A percentile compares a stretch with the other conserved stretches of the same genome.
phyloP scores from a whole-genome alignment of 2,888 invertebrate genomes.

The Parnassius orleans region DNA sequence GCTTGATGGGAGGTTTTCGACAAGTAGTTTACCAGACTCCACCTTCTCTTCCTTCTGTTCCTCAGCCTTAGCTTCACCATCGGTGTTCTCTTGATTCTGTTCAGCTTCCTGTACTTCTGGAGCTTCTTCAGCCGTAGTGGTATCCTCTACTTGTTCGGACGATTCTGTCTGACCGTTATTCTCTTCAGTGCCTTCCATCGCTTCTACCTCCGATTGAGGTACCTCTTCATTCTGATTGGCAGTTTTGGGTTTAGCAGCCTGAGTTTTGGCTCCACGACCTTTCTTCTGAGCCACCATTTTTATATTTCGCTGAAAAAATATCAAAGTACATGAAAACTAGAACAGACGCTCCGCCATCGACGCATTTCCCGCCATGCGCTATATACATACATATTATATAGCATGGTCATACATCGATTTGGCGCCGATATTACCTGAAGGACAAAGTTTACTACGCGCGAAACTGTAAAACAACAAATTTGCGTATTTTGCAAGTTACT shows the following conservation, averaged over 20 bases:
- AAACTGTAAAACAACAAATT: conserved; percentile 3
- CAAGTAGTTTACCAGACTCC: conserved; percentile 74
- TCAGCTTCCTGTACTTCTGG: conserved; percentile 37
- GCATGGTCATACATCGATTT: conserved; percentile 40
- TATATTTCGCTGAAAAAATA: conserved; percentile 42
- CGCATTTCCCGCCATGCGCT: conserved; percentile 58
- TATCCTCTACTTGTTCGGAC: conserved; percentile 47
- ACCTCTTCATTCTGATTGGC: conserved; percentile 48
- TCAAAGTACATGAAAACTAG: conserved; percentile 13
- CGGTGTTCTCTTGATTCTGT: conserved; percentile 47
- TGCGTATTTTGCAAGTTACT: background rate
- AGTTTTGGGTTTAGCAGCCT: conserved; percentile 62
- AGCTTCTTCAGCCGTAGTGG: conserved; percentile 36
- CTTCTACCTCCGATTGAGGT: conserved; percentile 46
- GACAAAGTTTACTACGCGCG: conserved; percentile 39
- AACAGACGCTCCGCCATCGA: conserved; percentile 37
- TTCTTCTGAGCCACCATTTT: conserved; percentile 73
- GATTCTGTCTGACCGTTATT: conserved; percentile 60
- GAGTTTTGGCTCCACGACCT: conserved; percentile 71
- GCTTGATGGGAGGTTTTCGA: conserved; percentile 72
- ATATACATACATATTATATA: conserved; percentile 37
- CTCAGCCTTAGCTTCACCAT: conserved; percentile 50
- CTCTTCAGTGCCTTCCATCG: conserved; percentile 49
- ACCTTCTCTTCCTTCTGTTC: conserved; percentile 68
- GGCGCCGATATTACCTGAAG: conserved; percentile 66